These are phyloP conservation scores for Sylvilagus floridanus DNA, from an alignment of 2,797 vertebrate species.

Conservation along the genomic window DNA sequence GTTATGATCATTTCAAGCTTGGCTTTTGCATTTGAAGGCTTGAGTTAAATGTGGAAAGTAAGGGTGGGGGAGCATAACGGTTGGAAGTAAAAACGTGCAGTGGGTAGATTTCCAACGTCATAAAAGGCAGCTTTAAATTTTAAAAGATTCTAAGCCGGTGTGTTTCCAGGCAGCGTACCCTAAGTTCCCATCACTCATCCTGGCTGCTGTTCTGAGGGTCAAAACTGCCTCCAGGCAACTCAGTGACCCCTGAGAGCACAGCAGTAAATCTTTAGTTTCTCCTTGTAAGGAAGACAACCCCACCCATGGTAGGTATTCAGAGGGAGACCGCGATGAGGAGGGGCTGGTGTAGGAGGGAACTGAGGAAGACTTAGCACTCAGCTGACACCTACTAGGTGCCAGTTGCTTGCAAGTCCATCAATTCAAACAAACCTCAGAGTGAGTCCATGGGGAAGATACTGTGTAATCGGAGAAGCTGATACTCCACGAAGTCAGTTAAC, in stretches of 20 bases:
- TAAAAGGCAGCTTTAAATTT: slow-evolving; percentile 53
- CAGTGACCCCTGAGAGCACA: background rate
- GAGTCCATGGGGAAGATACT: background rate
- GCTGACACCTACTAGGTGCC: background rate
- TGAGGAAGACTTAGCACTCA: background rate
- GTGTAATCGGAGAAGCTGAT: background rate
- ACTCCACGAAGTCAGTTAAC: background rate
- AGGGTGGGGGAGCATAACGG: background rate
- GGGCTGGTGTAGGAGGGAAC: background rate
- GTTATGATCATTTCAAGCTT: slow-evolving; percentile 51
- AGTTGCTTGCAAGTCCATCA: background rate
- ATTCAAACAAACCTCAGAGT: slow-evolving; percentile 12
- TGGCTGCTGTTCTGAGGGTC: background rate
- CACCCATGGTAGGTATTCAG: background rate
- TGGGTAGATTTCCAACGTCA: slow-evolving; percentile 57
- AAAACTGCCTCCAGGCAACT: slow-evolving; percentile 9
- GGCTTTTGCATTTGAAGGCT: slow-evolving; percentile 55
- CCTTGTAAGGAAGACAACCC: background rate
- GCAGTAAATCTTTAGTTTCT: background rate
- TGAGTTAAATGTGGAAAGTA: slow-evolving; percentile 64
- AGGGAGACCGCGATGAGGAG: background rate
- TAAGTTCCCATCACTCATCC: background rate
- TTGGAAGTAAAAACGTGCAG: slow-evolving; percentile 57
- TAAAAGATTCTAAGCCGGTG: slow-evolving; percentile 24
- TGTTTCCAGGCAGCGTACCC: slow-evolving; percentile 15